Base-by-base conservation (phyloP, 2,888 invertebrate species). In the Apamea sordens region DNA sequence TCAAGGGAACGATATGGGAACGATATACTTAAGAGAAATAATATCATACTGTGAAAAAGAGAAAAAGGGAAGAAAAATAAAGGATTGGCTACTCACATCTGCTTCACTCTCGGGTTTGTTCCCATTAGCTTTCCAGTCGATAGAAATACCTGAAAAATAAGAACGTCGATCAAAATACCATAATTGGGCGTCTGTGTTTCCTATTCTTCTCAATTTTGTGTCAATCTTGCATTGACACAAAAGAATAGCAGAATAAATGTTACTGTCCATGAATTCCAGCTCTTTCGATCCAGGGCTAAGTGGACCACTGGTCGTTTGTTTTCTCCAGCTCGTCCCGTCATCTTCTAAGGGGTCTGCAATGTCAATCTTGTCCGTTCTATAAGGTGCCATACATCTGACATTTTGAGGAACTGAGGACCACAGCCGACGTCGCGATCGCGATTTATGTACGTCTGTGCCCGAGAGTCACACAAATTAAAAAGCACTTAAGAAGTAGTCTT, bases 81-180 rank as follows among this genome's bases (percentile, higher is more conserved):
- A 63, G 0, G 10, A 50, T 47, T 15, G 8, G 18, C 36, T 65
- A 89, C 86, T 86, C 73, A 89, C 89, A 69, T 82, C 78, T 24
- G 80, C 50, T 32, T 88, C 89, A 10, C 86, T 89, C 50, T 88
- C 90, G 8, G 74, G 84, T 24, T 79, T 84, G 1, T 77, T 76
- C 7, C 79, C 79, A 72, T 90, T 86, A 36, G 88, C 73, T 63
- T 88, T 87, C 92, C 91, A 92, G 65, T 92, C 90, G 13, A 90
- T 86, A 13, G 85, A 75, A 8, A 77, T 83, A 65, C 91, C 93
- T 93, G 81, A 59, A 86, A 91, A 86, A 90, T 69, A 44, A 72
- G 21, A 76, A 72, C 36, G 41, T 63, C 24, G 8, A 61, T 72
- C 13, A 47, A 21, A 59, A 32, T 18, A 18, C 18, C n/a, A 56